Evolutionary conservation across 2,888 invertebrate genomes (phyloP).

Genomic region (Noctuana brunneofusca): DNA sequence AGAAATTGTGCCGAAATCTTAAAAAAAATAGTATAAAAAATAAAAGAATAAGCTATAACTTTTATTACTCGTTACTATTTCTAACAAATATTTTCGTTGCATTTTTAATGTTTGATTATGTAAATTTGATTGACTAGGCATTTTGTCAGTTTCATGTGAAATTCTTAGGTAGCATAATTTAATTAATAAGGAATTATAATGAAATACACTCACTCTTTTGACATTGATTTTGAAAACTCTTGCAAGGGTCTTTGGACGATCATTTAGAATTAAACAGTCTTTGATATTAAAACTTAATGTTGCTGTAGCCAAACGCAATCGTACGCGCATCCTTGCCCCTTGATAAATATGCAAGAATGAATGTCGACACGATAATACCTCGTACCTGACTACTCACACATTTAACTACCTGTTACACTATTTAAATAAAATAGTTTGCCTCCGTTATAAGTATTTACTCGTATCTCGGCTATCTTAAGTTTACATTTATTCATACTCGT

Average conservation of each 20-base stretch:
- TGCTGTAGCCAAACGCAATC: conserved; percentile 2
- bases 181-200: background rate
- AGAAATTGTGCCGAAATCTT: too few relatives aligned
- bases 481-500: conserved; percentile 21
- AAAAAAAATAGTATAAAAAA: too few relatives aligned
- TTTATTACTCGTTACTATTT: too few relatives aligned
- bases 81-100: too few relatives aligned
- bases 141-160: background rate
- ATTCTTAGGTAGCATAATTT: background rate
- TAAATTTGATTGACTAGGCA: too few relatives aligned
- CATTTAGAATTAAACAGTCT: background rate
- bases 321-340: conserved; percentile 33
- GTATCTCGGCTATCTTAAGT: conserved; percentile 22
- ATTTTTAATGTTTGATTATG: too few relatives aligned
- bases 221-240: background rate
- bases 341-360: conserved; percentile 42
- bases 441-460: conserved; percentile 14
- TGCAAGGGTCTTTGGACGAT: background rate
- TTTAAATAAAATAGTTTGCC: conserved; percentile 18
- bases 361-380: conserved; percentile 39
- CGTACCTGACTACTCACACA: conserved; percentile 4
- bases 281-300: too few relatives aligned
- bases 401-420: conserved; percentile 13
- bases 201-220: background rate
- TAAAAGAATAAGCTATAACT: too few relatives aligned